Evolutionary conservation across 2,113 vertebrate species (phyloP).

Genomic region (Chloebia gouldiae): DNA sequence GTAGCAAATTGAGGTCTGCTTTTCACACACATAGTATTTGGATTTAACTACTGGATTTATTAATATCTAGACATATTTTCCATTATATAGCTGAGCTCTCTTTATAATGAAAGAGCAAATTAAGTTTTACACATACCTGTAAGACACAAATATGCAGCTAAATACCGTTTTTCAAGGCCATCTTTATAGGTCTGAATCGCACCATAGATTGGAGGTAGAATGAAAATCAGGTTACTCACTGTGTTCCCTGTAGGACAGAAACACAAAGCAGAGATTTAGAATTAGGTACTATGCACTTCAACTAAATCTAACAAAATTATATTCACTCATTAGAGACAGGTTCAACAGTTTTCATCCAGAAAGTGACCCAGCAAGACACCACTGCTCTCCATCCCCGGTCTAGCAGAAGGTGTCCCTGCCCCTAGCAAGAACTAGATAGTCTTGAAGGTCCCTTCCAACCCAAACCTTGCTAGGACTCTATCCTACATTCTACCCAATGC

Average conservation of each 20-base stretch:
- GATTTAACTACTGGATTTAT: not conserved
- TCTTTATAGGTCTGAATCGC: slow-evolving; percentile 86
- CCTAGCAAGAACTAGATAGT: not conserved
- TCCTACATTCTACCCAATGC: not conserved
- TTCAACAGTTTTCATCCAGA: not conserved
- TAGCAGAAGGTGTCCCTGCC: not conserved
- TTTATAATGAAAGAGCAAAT: not conserved
- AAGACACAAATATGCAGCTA: slow-evolving; percentile 90
- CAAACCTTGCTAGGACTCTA: not conserved
- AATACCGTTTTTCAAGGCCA: slow-evolving; percentile 90
- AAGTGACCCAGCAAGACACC: not conserved
- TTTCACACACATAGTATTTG: not conserved
- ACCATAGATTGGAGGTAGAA: slow-evolving; percentile 93
- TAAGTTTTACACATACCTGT: slow-evolving; percentile 79
- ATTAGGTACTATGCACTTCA: not conserved
- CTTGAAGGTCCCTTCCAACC: not conserved
- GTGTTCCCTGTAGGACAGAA: slow-evolving; percentile 89
- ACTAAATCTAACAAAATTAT: not conserved
- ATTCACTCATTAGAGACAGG: not conserved
- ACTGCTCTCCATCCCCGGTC: not conserved
- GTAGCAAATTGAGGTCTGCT: not conserved
- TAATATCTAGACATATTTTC: not conserved
- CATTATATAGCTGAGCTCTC: not conserved
- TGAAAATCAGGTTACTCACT: slow-evolving; percentile 99
- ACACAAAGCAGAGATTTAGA: slow-evolving; percentile 19